Base-by-base conservation (phyloP, 35 echinoderm and acorn worm genomes). In the Hemicentrotus pulcherrimus region DNA sequence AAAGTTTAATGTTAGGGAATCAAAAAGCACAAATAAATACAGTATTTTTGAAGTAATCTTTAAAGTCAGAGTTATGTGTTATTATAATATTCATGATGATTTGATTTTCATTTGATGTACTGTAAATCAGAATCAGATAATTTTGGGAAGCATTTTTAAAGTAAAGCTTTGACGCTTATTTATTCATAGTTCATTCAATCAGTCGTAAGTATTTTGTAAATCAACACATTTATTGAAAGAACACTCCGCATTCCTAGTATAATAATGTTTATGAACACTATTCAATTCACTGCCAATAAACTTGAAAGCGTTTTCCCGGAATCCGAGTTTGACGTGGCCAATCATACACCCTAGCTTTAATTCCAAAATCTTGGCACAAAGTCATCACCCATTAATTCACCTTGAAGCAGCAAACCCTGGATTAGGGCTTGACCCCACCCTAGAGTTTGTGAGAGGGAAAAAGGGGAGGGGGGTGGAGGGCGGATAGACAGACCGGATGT, bases 341-440 rank as follows among this genome's bases (percentile, higher is more conserved):
- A 78, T 78, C 65, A 78, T 78, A n/a, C 65, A 78, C 65, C 65
- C 65, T 78, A 22, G 65, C 65, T 78, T 78, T 78, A 78, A 78
- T 78, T 78, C 28, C 18, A 78, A n/a, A 78, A 78, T 22, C 65
- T 78, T 78, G 65, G 65, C 65, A 28, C 24, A 2, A n/a, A 78
- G 6, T 18, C 65, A 78, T 28, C 65, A 28, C 65, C 65, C 65
- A 78, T 78, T 78, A 30, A 78, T 78, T 78, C 65, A 78, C 65
- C 65, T 78, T 78, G 65, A 78, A 78, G 65, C 28, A 11, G 22
- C 9, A 78, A 28, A 78, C 65, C 65, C 65, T 78, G 65, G 65
- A 78, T 78, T 78, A 5, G n/a, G 24, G 28, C 65, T 78, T 78
- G 65, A 78, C 19, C 65, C 65, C 65, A 78, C 65, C 65, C 65